These are phyloP conservation scores for Syritta pipiens DNA, from an alignment of 2,888 invertebrate genomes.

Conservation along the genomic window DNA sequence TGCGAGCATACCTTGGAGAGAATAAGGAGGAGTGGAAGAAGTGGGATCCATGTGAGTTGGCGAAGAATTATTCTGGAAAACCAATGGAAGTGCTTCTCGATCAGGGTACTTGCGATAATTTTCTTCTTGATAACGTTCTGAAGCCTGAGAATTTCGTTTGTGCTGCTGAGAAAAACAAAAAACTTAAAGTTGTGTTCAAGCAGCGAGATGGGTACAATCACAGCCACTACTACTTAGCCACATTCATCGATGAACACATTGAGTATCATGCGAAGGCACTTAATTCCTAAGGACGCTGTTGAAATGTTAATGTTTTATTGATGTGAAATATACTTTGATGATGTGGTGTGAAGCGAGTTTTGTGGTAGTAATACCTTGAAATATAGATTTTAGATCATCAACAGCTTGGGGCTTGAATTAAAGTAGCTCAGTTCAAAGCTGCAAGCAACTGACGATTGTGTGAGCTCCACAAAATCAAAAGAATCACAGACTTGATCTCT, in stretches of 20 bases:
- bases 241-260: conserved; percentile 94
- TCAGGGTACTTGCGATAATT: conserved; percentile 63
- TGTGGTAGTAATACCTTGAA: too few relatives aligned
- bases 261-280: conserved; percentile 90
- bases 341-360: too few relatives aligned
- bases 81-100: conserved; percentile 90
- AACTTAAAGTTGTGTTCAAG: conserved; percentile 84
- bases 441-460: too few relatives aligned
- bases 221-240: conserved; percentile 92
- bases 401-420: too few relatives aligned
- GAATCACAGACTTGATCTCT: too few relatives aligned
- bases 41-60: conserved; percentile 92
- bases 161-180: conserved; percentile 77
- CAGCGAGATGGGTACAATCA: conserved; percentile 95
- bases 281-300: too few relatives aligned
- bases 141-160: conserved; percentile 85
- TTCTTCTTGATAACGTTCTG: conserved; percentile 83
- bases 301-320: too few relatives aligned
- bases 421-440: too few relatives aligned
- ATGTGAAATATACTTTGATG: too few relatives aligned
- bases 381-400: too few relatives aligned
- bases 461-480: too few relatives aligned
- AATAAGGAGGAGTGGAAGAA: conserved; percentile 84
- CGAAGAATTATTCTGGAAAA: conserved; percentile 89
- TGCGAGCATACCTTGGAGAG: conserved; percentile 87